Evolutionary conservation across 2,797 vertebrate species (phyloP).

Genomic region (Alosa sapidissima): DNA sequence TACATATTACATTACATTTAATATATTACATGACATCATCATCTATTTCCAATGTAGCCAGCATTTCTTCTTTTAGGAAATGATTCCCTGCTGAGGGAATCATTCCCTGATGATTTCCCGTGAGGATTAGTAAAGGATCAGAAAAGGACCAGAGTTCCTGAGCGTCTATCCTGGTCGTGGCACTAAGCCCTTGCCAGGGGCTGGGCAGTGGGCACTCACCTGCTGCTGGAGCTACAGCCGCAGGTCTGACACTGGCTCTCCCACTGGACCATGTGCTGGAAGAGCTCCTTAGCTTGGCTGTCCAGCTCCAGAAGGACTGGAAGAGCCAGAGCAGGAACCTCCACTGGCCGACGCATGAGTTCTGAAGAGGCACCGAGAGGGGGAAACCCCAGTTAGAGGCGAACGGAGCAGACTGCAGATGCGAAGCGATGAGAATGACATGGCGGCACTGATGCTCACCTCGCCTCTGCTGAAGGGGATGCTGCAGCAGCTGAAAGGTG

Average conservation of each 20-base stretch:
- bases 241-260: constrained; percentile 82
- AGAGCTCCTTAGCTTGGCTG: constrained; percentile 73
- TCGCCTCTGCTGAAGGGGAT: not conserved
- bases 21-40: too few species aligned
- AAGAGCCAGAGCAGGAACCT: constrained; percentile 88
- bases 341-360: constrained; percentile 41
- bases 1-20: too few species aligned
- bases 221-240: constrained; percentile 70
- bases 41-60: too few species aligned
- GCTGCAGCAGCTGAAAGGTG: not conserved
- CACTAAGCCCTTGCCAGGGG: not conserved
- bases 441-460: not conserved
- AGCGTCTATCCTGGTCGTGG: too few species aligned
- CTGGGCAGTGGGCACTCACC: constrained; percentile 61
- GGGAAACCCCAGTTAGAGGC: not conserved
- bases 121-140: too few species aligned
- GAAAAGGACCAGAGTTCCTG: too few species aligned
- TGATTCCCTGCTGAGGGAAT: too few species aligned
- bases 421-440: not conserved
- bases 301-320: constrained; percentile 81
- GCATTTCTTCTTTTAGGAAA: too few species aligned
- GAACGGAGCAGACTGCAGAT: not conserved
- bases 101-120: not conserved
- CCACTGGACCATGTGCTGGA: constrained; percentile 82
- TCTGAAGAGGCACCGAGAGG: not conserved